Evolutionary conservation across 1,140 invertebrate genomes (phyloP).

Genomic region (Drosophila albomicans): DNA sequence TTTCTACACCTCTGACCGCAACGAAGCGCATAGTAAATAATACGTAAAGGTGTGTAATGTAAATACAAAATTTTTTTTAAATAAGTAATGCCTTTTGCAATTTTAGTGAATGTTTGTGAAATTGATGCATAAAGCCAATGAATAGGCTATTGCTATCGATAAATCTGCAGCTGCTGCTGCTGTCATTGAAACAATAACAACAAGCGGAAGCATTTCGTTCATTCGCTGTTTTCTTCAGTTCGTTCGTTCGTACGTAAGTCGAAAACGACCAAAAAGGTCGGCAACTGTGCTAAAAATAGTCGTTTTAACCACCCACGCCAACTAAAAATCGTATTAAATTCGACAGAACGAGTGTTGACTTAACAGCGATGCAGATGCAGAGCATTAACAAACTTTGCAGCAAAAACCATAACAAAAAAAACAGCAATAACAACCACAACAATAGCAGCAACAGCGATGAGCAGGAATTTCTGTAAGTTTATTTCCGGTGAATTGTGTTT

Average conservation of each 20-base stretch:
- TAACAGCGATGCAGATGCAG: constrained; percentile 48
- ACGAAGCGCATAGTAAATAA: constrained; percentile 47
- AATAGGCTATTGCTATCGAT: constrained; percentile 31
- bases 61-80: constrained; percentile 20
- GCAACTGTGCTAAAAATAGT: constrained; percentile 54
- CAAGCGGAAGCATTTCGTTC: constrained; percentile 52
- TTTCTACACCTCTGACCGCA: constrained; percentile 28
- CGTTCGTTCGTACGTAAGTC: constrained; percentile 29
- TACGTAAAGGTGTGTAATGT: constrained; percentile 15
- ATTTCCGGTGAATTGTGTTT: constrained; percentile 43
- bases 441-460: constrained; percentile 23
- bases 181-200: constrained; percentile 51
- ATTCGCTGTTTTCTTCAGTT: constrained; percentile 37
- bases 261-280: constrained; percentile 34
- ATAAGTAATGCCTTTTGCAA: constrained; percentile 9
- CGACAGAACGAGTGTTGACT: constrained; percentile 45
- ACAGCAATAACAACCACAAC: constrained; percentile 25
- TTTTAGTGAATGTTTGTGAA: neutral
- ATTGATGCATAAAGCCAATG: neutral
- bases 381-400: constrained; percentile 41
- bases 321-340: constrained; percentile 43
- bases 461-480: constrained; percentile 62
- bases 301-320: constrained; percentile 53
- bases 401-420: constrained; percentile 16
- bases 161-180: constrained; percentile 44